A percentile compares a stretch with the other conserved stretches of the same genome.
phyloP scores from a whole-genome alignment of 2,113 vertebrate species.

The Chamaea fasciata region DNA sequence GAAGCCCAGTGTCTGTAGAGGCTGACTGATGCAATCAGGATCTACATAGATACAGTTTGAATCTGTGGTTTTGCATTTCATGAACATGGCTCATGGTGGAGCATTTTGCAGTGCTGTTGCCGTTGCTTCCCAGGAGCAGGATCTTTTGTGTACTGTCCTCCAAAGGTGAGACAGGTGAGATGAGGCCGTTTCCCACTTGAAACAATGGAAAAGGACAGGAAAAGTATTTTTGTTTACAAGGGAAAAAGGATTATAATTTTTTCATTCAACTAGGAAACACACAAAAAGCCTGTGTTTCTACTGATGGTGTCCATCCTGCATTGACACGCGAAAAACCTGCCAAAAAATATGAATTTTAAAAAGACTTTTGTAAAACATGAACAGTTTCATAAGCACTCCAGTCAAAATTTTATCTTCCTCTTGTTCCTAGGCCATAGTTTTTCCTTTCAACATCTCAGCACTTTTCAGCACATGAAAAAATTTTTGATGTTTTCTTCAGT shows the following conservation, averaged over 20 bases:
- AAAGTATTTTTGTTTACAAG: background rate
- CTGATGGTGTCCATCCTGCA: background rate
- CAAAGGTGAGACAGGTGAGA: background rate
- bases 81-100: background rate
- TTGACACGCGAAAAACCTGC: background rate
- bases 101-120: background rate
- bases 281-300: background rate
- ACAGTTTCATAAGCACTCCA: background rate
- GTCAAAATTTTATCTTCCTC: background rate
- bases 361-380: background rate
- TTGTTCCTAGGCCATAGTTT: background rate
- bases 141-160: background rate
- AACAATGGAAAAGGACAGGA: background rate
- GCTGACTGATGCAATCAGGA: background rate
- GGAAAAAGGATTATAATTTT: background rate
- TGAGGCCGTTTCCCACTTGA: background rate
- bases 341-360: background rate
- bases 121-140: fast-evolving
- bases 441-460: background rate
- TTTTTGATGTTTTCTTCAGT: background rate
- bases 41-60: background rate
- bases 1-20: background rate
- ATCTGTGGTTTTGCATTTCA: background rate
- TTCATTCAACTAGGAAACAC: background rate
- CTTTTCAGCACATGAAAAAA: background rate